These are phyloP conservation scores for Theristicus caerulescens DNA, from an alignment of 2,113 vertebrate species.

Conservation along the genomic window DNA sequence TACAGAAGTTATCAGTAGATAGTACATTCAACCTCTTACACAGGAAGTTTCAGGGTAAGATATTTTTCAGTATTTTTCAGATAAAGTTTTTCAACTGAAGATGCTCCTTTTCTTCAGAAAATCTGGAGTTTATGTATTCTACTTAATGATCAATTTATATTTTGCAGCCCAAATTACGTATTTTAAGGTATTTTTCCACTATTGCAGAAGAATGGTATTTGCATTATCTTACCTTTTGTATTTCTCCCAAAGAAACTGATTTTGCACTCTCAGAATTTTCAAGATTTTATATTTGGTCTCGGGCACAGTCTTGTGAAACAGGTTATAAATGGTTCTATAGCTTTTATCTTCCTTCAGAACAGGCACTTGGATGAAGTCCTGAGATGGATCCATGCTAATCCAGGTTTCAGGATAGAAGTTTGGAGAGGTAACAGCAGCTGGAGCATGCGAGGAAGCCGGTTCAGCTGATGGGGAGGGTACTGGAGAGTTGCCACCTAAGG, in stretches of 20 bases:
- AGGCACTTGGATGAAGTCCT: slow-evolving; percentile 98
- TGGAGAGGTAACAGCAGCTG: slow-evolving; percentile 78
- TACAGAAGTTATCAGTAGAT: not conserved
- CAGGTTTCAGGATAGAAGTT: slow-evolving; percentile 96
- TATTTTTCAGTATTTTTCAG: not conserved
- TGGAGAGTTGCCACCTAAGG: slow-evolving; percentile 81
- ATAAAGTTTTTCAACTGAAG: not conserved
- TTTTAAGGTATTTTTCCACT: not conserved
- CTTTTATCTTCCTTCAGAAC: slow-evolving; percentile 94
- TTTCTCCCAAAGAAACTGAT: slow-evolving; percentile 99
- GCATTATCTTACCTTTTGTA: slow-evolving; percentile 89
- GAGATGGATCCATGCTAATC: slow-evolving; percentile 90
- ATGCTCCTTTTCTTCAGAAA: not conserved
- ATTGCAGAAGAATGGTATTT: not conserved
- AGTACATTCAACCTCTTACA: not conserved
- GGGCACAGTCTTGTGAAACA: slow-evolving; percentile 98
- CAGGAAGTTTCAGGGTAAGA: not conserved
- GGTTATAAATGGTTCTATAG: slow-evolving; percentile 96
- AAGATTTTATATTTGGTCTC: slow-evolving; percentile 96
- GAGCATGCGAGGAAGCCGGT: slow-evolving; percentile 66
- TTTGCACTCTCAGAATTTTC: slow-evolving; percentile 95
- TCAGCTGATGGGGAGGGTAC: slow-evolving; percentile 67
- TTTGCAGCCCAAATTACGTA: not conserved
- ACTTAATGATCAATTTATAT: not conserved
- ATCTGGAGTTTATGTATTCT: not conserved